These are phyloP conservation scores for Elgaria multicarinata DNA, from an alignment of 2,113 vertebrate genomes.

Conservation along the genomic window DNA sequence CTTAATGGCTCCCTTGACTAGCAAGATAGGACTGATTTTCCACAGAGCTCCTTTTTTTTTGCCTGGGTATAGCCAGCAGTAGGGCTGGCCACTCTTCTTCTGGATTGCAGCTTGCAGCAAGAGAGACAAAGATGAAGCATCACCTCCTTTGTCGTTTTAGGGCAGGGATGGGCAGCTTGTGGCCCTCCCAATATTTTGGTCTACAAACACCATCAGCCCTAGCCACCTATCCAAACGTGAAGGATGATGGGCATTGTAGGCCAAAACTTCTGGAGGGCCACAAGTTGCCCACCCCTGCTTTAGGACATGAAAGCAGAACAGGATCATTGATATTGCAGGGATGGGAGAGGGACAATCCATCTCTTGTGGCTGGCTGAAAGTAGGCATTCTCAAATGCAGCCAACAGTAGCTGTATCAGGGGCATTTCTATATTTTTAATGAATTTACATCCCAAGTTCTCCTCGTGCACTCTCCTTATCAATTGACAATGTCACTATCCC, in stretches of 20 bases:
- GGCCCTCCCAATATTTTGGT: neutral
- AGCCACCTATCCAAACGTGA: too few relatives aligned
- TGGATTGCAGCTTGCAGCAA: neutral
- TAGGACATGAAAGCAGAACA: neutral
- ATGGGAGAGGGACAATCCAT: too few relatives aligned
- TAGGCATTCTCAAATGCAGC: neutral
- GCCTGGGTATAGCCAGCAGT: neutral
- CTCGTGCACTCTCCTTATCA: too few relatives aligned
- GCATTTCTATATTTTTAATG: neutral
- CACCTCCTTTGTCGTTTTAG: neutral
- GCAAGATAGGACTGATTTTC: neutral
- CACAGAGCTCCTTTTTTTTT: neutral
- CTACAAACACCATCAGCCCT: too few relatives aligned
- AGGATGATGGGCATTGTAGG: too few relatives aligned
- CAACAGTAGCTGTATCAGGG: neutral
- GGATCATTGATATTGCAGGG: neutral
- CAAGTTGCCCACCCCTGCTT: too few relatives aligned
- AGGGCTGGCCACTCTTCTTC: neutral
- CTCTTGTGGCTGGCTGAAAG: neutral
- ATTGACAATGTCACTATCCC: too few relatives aligned
- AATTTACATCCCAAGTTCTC: too few relatives aligned
- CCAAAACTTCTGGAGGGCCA: neutral
- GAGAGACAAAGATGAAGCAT: neutral
- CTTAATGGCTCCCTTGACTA: neutral
- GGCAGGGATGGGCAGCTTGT: neutral